phyloP scores from a whole-genome alignment of 2,797 vertebrate genomes.

The Rallus crepitans region DNA sequence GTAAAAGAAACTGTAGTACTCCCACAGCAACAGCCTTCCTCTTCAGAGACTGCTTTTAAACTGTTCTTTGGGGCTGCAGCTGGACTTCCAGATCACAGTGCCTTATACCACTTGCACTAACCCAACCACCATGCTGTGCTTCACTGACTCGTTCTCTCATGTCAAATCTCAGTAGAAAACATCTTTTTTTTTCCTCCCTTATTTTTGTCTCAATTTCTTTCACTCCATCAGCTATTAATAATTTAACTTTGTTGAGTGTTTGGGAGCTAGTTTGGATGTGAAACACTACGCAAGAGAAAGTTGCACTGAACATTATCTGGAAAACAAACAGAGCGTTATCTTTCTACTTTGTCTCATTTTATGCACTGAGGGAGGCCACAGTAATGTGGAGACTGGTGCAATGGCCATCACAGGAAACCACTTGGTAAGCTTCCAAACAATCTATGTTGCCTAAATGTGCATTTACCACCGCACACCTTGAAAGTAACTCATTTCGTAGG shows the following conservation, averaged over 20 bases:
- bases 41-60: neutral
- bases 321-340: neutral
- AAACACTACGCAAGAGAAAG: neutral
- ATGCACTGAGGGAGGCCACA: neutral
- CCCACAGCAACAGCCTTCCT: neutral
- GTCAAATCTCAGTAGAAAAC: constrained; percentile 31
- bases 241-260: neutral
- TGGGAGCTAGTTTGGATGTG: neutral
- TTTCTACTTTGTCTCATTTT: neutral
- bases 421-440: neutral
- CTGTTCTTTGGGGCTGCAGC: neutral
- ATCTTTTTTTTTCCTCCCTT: neutral
- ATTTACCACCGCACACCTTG: neutral
- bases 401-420: neutral
- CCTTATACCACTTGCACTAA: neutral
- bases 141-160: neutral
- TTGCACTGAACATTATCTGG: neutral
- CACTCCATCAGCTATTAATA: constrained; percentile 16
- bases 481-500: neutral
- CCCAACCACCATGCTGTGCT: neutral
- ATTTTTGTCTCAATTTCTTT: neutral
- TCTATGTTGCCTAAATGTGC: neutral
- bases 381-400: neutral
- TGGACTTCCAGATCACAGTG: neutral
- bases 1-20: neutral